Evolutionary conservation across 2,888 invertebrate genomes (phyloP).

Genomic region (Lysandra coridon): DNA sequence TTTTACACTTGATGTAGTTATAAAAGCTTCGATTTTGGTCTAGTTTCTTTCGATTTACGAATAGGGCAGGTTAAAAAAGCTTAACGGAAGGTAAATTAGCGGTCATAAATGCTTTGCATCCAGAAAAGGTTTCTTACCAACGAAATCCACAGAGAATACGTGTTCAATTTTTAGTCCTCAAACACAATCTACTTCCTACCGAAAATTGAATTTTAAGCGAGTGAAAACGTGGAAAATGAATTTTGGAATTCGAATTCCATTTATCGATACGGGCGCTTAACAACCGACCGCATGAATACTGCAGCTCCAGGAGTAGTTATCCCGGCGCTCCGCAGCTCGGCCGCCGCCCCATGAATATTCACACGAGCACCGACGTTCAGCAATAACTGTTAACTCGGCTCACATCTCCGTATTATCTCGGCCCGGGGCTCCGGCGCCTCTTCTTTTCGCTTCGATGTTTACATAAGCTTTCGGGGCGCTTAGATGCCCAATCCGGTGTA

Average conservation of each 20-base stretch:
- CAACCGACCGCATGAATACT: constrained; percentile 44
- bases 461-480: constrained; percentile 28
- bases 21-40: not conserved
- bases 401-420: constrained; percentile 52
- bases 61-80: not conserved
- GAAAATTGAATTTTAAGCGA: not conserved
- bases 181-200: not conserved
- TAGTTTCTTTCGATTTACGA: not conserved
- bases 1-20: not conserved
- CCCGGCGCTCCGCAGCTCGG: constrained; percentile 50
- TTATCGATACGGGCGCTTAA: constrained; percentile 40
- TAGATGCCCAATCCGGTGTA: constrained; percentile 38
- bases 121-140: not conserved
- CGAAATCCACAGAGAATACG: not conserved
- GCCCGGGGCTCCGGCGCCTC: constrained; percentile 49
- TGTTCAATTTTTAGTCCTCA: not conserved
- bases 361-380: constrained; percentile 56
- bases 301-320: constrained; percentile 46
- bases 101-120: not conserved
- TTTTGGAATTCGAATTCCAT: constrained; percentile 30
- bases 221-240: not conserved
- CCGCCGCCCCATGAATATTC: constrained; percentile 69
- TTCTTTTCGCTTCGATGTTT: constrained; percentile 39
- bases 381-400: constrained; percentile 72
- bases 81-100: not conserved